Percentiles rank a stretch among this genome's conserved stretches.
Conservation (phyloP, 1,140 invertebrate genomes). For the Carposina sasakii region DNA sequence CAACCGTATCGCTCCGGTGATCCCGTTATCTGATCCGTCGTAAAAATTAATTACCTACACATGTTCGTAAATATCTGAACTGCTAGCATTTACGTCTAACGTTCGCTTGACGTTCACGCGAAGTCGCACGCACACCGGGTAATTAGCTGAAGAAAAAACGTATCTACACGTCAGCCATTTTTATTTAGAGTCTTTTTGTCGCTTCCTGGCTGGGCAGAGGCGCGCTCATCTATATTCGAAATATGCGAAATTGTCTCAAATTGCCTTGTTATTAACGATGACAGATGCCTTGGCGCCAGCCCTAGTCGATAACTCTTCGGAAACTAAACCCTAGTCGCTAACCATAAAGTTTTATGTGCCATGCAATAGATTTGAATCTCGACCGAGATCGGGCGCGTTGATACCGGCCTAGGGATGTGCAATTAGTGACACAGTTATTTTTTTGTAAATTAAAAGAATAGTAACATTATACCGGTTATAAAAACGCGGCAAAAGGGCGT, state of each 20-base stretch:
- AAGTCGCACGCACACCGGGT: slow-evolving; percentile 40
- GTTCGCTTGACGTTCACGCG: slow-evolving; percentile 42
- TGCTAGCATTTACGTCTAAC: slow-evolving; percentile 49
- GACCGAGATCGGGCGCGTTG: slow-evolving; percentile 57
- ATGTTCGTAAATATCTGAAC: slow-evolving; percentile 67
- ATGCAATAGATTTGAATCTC: slow-evolving; percentile 18
- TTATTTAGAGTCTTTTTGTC: slow-evolving; percentile 61
- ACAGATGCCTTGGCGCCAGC: slow-evolving; percentile 66
- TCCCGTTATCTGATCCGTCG: slow-evolving; percentile 60
- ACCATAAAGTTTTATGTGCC: slow-evolving; percentile 20
- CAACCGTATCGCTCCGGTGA: slow-evolving; percentile 50
- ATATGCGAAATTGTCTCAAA: slow-evolving; percentile 68
- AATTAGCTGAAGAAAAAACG: slow-evolving; percentile 49
- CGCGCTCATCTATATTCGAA: slow-evolving; percentile 53
- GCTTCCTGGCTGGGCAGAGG: slow-evolving; percentile 57
- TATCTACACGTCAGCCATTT: slow-evolving; percentile 53
- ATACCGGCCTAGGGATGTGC: slow-evolving; percentile 58
- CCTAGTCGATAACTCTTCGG: not conserved
- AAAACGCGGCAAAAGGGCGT: slow-evolving; percentile 14
- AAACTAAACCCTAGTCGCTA: slow-evolving; percentile 15
- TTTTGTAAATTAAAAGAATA: slow-evolving; percentile 3
- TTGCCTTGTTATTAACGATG: slow-evolving; percentile 71
- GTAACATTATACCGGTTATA: slow-evolving; percentile 30
- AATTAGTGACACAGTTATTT: slow-evolving; percentile 58
- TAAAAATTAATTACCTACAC: slow-evolving; percentile 70